A percentile compares a stretch with the other conserved stretches of the same genome.
Conservation (phyloP, 2,113 vertebrate species). For the Scytalopus superciliaris region DNA sequence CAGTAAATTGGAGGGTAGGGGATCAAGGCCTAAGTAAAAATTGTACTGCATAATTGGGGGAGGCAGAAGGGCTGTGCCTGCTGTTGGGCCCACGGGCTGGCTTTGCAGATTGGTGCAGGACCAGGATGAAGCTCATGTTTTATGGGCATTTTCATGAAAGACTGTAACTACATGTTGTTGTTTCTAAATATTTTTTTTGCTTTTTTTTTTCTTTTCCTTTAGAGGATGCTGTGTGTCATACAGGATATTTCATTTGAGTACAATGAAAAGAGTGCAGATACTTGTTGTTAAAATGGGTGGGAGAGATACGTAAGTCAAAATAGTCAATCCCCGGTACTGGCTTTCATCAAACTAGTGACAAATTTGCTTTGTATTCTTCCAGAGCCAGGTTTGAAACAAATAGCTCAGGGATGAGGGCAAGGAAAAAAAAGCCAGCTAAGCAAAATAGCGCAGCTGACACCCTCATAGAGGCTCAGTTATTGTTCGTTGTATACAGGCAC, state of each 20-base stretch:
- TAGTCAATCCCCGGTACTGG: not conserved
- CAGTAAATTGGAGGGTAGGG: slow-evolving; percentile 21
- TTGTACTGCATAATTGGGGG: not conserved
- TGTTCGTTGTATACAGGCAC: not conserved
- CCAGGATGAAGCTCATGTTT: not conserved
- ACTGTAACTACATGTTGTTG: not conserved
- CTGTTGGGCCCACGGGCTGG: not conserved
- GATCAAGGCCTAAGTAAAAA: not conserved
- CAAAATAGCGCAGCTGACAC: not conserved
- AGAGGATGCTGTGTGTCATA: not conserved
- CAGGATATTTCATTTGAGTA: not conserved
- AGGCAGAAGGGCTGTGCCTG: not conserved
- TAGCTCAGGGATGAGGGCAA: not conserved
- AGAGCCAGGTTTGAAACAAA: not conserved
- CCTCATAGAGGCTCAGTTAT: not conserved
- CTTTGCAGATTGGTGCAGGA: not conserved
- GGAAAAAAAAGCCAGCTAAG: not conserved
- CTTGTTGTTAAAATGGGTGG: not conserved
- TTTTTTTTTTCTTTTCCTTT: not conserved
- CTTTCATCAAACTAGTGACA: not conserved
- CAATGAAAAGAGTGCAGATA: not conserved
- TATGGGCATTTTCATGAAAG: not conserved
- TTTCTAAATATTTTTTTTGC: not conserved
- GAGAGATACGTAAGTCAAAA: not conserved
- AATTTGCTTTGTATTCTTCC: not conserved